Evolutionary conservation across 2,888 invertebrate species (phyloP).

Genomic region (Polyommatus iphigenia): DNA sequence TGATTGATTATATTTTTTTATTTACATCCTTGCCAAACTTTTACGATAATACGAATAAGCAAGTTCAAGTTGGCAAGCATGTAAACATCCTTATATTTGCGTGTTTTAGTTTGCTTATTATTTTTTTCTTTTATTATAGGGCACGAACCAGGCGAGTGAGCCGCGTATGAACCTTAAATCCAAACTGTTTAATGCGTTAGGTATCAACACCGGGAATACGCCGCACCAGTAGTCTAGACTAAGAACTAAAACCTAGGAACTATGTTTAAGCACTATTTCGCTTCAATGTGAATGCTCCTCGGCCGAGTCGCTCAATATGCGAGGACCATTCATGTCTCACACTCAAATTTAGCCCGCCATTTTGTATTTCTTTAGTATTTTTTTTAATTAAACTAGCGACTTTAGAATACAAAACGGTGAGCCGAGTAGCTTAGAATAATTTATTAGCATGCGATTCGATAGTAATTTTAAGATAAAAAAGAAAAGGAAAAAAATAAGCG

Average conservation of each 20-base stretch:
- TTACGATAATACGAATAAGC: no score
- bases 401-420: conserved; percentile 52
- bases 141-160: conserved; percentile 84
- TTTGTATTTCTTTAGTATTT: conserved; percentile 54
- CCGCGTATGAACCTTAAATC: conserved; percentile 89
- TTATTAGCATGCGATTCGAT: conserved; percentile 74
- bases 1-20: not conserved
- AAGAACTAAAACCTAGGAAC: conserved; percentile 48
- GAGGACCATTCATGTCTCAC: conserved; percentile 59
- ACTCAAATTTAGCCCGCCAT: conserved; percentile 55
- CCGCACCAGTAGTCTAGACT: conserved; percentile 67
- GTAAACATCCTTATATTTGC: conserved; percentile 1
- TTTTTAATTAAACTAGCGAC: conserved; percentile 19
- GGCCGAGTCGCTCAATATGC: conserved; percentile 31
- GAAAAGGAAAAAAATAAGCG: conserved; percentile 53
- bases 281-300: conserved; percentile 45
- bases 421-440: conserved; percentile 66
- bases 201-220: conserved; percentile 84
- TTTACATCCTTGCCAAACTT: not conserved
- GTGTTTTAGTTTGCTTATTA: conserved; percentile 47
- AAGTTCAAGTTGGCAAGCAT: not conserved
- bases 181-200: conserved; percentile 92
- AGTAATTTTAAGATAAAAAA: conserved; percentile 54
- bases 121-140: conserved; percentile 79
- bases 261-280: conserved; percentile 47